Evolutionary conservation across 2,888 invertebrate genomes (phyloP).

Genomic region (Meta bourneti): DNA sequence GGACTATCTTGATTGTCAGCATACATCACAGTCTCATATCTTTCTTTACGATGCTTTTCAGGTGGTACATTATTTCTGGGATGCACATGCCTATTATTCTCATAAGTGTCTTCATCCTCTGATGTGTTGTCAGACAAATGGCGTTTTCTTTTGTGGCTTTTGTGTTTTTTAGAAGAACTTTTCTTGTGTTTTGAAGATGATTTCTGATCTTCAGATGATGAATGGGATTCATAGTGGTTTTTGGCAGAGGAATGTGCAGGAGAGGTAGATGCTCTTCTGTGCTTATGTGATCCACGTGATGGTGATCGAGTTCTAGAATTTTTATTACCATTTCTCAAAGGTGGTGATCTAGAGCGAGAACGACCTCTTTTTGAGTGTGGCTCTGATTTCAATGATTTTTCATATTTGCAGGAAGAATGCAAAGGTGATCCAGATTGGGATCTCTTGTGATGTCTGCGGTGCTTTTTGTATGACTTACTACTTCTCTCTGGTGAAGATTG

Average conservation of each 20-base stretch:
- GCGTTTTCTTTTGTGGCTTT: constrained; percentile 3
- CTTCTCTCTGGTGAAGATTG: neutral
- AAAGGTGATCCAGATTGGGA: neutral
- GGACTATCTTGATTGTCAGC: neutral
- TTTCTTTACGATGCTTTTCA: neutral
- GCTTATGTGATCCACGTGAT: neutral
- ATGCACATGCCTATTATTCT: no score
- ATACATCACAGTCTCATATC: neutral
- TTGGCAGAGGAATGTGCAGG: neutral
- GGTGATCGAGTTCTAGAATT: constrained; percentile 12
- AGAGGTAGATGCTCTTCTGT: neutral
- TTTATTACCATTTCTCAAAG: neutral
- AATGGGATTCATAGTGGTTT: neutral
- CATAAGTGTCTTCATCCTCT: neutral
- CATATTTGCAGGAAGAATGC: neutral
- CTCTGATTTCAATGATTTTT: neutral
- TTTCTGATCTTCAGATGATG: constrained; percentile 1
- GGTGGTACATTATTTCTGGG: no score
- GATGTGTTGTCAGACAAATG: neutral
- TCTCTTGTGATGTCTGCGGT: neutral
- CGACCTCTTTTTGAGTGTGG: neutral
- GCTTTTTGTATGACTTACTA: neutral
- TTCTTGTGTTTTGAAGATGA: neutral
- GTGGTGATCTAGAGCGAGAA: neutral
- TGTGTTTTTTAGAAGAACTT: neutral